phyloP scores from a whole-genome alignment of 2,888 invertebrate species.

The Nephrocerus scutellatus region DNA sequence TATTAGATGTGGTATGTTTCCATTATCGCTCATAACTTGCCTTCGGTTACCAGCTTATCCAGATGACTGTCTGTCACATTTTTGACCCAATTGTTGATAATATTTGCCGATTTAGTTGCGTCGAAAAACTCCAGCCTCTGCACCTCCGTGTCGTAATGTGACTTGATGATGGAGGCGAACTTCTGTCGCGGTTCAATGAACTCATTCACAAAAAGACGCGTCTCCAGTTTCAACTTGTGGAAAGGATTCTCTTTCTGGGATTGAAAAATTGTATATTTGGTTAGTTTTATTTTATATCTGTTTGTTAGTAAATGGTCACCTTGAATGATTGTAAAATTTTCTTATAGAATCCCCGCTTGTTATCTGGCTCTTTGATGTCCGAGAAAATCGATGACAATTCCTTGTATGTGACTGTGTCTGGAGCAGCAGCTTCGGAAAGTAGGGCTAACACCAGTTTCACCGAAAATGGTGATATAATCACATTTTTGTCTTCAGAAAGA shows the following conservation, averaged over 20 bases:
- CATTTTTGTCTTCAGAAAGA: slow-evolving; percentile 50
- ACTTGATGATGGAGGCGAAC: slow-evolving; percentile 57
- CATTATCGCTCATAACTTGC: slow-evolving; percentile 38
- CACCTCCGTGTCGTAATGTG: slow-evolving; percentile 61
- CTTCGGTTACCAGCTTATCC: slow-evolving; percentile 56
- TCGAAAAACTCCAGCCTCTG: slow-evolving; percentile 58
- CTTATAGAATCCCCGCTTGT: slow-evolving; percentile 39
- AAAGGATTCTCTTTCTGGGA: slow-evolving; percentile 36
- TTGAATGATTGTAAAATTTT: slow-evolving; percentile 38
- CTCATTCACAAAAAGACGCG: slow-evolving; percentile 35
- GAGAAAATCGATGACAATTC: slow-evolving; percentile 36
- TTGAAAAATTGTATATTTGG: no score
- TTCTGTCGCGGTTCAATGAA: slow-evolving; percentile 52
- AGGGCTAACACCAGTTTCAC: slow-evolving; percentile 66
- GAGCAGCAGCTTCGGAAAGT: slow-evolving; percentile 63
- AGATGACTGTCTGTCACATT: slow-evolving; percentile 70
- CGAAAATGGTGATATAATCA: slow-evolving; percentile 69
- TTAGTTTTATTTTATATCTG: no score
- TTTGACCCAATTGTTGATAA: slow-evolving; percentile 76
- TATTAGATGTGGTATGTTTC: neutral
- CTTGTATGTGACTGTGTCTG: slow-evolving; percentile 30
- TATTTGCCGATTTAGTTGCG: slow-evolving; percentile 50
- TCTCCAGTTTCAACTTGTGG: slow-evolving; percentile 35
- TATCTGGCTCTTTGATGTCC: slow-evolving; percentile 33
- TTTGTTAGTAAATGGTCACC: no score